phyloP scores from a whole-genome alignment of 2,113 vertebrate genomes.

The Zootoca vivipara region DNA sequence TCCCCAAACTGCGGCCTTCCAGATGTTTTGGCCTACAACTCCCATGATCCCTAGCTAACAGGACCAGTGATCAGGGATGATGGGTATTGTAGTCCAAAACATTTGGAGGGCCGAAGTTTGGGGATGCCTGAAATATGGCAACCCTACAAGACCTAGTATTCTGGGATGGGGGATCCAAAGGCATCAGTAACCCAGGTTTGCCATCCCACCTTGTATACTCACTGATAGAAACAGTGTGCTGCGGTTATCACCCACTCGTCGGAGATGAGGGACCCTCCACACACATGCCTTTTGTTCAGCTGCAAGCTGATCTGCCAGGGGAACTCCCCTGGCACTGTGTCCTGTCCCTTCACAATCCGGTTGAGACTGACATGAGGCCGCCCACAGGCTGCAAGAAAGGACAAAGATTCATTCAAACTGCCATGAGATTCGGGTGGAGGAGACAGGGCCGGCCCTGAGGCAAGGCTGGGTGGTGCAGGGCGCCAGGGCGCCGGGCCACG shows the following conservation, averaged over 20 bases:
- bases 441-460: too few species aligned
- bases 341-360: slow-evolving; percentile 63
- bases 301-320: slow-evolving; percentile 71
- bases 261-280: slow-evolving; percentile 65
- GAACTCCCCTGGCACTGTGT: slow-evolving; percentile 63
- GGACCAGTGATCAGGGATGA: too few species aligned
- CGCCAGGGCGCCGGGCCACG: too few species aligned
- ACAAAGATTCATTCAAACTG: background rate
- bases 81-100: too few species aligned
- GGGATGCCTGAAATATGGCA: too few species aligned
- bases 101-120: too few species aligned
- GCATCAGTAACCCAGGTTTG: background rate
- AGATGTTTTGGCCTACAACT: too few species aligned
- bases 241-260: slow-evolving; percentile 62
- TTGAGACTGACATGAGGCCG: slow-evolving; percentile 36
- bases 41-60: too few species aligned
- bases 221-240: slow-evolving; percentile 68
- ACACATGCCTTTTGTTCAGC: slow-evolving; percentile 53
- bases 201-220: background rate
- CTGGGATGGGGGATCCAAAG: too few species aligned
- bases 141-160: background rate
- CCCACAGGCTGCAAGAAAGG: slow-evolving; percentile 50
- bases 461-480: too few species aligned
- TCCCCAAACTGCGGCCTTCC: too few species aligned
- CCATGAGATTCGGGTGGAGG: background rate